phyloP scores from a whole-genome alignment of 2,113 vertebrate species.

The Physeter macrocephalus region DNA sequence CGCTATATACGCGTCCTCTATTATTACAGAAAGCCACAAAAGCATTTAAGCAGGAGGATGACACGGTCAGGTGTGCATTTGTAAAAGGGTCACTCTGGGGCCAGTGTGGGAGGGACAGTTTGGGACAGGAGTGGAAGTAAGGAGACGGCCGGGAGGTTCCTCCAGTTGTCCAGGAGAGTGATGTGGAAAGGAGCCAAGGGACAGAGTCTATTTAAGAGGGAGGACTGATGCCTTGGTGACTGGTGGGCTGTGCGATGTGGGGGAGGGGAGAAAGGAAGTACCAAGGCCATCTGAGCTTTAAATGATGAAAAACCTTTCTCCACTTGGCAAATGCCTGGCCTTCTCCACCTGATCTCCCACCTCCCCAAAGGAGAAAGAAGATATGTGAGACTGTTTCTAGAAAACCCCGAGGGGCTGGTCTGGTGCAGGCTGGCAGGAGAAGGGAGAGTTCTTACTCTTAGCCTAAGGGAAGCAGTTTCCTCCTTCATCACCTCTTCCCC shows the following conservation, averaged over 20 bases:
- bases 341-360: not conserved
- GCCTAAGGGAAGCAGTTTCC: not conserved
- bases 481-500: not conserved
- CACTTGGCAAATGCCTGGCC: not conserved
- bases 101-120: not conserved
- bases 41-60: not conserved
- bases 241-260: rapidly evolving
- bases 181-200: not conserved
- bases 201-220: too few relatives aligned
- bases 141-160: not conserved
- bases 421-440: not conserved
- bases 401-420: not conserved
- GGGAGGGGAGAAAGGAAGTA: not conserved
- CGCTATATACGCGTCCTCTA: rapidly evolving
- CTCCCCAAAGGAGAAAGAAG: not conserved
- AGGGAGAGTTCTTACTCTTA: not conserved
- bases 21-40: not conserved
- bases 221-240: not conserved
- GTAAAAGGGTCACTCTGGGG: not conserved
- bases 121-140: not conserved
- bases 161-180: rapidly evolving
- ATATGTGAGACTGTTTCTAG: not conserved
- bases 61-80: not conserved
- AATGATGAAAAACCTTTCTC: not conserved
- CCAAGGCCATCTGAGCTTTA: not conserved